phyloP scores from a whole-genome alignment of 2,888 invertebrate species.

The Thysanoteuthis rhombus region DNA sequence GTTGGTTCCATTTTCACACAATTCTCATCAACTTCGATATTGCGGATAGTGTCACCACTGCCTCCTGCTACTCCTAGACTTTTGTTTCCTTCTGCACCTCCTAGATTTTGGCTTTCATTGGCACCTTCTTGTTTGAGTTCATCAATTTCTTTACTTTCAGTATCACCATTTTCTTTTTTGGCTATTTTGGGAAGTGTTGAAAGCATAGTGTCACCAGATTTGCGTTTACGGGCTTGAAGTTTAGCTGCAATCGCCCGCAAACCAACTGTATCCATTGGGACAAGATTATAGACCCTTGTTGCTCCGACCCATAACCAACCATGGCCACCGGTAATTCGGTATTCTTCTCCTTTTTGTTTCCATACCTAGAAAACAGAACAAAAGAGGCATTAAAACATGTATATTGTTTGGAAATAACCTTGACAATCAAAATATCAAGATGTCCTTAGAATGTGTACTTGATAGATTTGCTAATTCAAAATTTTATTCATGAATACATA shows the following conservation, averaged over 20 bases:
- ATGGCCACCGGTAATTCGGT: slow-evolving; percentile 90
- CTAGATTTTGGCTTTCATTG: background rate
- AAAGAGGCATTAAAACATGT: background rate
- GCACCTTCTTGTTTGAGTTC: background rate
- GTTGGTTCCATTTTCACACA: slow-evolving; percentile 52
- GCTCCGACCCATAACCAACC: slow-evolving; percentile 79
- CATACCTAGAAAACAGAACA: slow-evolving; percentile 68
- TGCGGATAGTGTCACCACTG: background rate
- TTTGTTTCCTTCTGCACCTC: background rate
- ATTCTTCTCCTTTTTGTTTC: slow-evolving; percentile 99
- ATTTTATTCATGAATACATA: background rate
- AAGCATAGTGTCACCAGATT: background rate
- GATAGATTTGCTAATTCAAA: background rate
- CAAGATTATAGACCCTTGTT: slow-evolving; percentile 73
- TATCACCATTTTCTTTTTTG: slow-evolving; percentile 35
- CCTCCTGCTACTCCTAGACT: background rate
- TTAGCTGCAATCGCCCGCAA: slow-evolving; percentile 70
- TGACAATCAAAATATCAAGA: slow-evolving; percentile 40
- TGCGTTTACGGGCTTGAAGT: slow-evolving; percentile 44
- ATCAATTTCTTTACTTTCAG: slow-evolving; percentile 37
- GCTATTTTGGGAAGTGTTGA: slow-evolving; percentile 12
- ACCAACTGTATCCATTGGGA: slow-evolving; percentile 73
- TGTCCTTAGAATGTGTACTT: background rate
- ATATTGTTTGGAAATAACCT: background rate
- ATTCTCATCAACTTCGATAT: slow-evolving; percentile 64